Base-by-base conservation (phyloP, 2,113 vertebrate species). In the Baryphthengus martii region DNA sequence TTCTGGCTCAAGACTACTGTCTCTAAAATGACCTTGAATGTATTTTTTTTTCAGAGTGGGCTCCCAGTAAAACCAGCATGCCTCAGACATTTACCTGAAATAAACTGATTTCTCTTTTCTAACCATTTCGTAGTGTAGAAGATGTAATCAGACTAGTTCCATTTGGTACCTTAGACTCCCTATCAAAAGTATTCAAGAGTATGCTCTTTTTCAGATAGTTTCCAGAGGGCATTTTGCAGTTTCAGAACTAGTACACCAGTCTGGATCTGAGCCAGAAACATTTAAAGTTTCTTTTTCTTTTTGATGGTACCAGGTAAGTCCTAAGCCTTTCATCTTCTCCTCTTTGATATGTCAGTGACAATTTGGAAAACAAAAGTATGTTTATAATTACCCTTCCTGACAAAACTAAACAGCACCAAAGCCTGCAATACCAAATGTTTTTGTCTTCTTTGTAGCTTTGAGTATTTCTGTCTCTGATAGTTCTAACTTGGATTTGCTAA, bases 11-110 rank as follows among this genome's bases (percentile, higher is more conserved):
- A 17, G 37, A 20, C 12, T 33, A 7, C 24, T 29, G 21, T 17
- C 52, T 77, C 26, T 44, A 37, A 88, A 82, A 0, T 42, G 6
- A 47, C 29, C 16, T 35, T 56, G 53, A 85, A 49, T 44, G n/a
- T n/a, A 1, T 5, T 65, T 65, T 49, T 42, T 68, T 40, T 73
- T 35, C 19, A 39, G 8, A 37, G n/a, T 24, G 26, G 23, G 6
- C 17, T 85, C 37, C 0, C 2, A 42, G 12, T 15, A 26, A 50
- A 80, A 89, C 25, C 24, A 75, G 7, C 0, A 0, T 18, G 10
- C 76, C 37, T 24, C 21, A 55, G 33, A 24, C 8, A 6, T 73
- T 74, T 62, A 28, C 3, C 5, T 74, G 63, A 89, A 80, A 49
- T 50, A 63, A 85, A 70, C 24, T 21, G 1, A 61, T 77, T 83